Evolutionary conservation across 1,140 invertebrate genomes (phyloP).

Genomic region (Calliphora vicina): DNA sequence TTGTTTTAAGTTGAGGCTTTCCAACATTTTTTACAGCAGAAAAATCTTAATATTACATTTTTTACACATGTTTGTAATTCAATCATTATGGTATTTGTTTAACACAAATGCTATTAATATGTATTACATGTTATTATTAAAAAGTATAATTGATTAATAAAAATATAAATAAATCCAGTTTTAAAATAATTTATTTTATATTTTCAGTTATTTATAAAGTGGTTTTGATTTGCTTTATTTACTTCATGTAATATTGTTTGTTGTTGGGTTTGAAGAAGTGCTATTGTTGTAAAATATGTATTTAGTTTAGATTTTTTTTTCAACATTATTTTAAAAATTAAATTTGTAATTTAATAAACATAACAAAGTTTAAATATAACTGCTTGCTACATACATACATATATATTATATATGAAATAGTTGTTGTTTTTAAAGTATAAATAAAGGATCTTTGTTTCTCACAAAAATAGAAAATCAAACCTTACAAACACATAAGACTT

Average conservation of each 20-base stretch:
- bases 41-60: neutral
- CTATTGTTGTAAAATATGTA: neutral
- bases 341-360: conserved; percentile 6
- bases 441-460: neutral
- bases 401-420: neutral
- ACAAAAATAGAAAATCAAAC: neutral
- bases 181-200: conserved; percentile 7
- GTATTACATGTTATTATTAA: neutral
- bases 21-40: neutral
- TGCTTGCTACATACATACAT: neutral
- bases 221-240: neutral
- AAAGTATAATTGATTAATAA: neutral
- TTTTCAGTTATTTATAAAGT: neutral
- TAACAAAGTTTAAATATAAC: neutral
- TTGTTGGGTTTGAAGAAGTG: neutral
- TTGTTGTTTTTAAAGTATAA: neutral
- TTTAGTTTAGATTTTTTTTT: too few species aligned
- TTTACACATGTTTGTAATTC: neutral
- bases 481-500: neutral
- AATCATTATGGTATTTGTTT: neutral
- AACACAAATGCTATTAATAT: neutral
- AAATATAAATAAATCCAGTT: conserved; percentile 1
- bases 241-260: neutral
- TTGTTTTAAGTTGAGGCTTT: neutral
- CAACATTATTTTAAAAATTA: neutral